These are phyloP conservation scores for Rhinoptilus africanus DNA, from an alignment of 2,113 vertebrate species.

Conservation along the genomic window DNA sequence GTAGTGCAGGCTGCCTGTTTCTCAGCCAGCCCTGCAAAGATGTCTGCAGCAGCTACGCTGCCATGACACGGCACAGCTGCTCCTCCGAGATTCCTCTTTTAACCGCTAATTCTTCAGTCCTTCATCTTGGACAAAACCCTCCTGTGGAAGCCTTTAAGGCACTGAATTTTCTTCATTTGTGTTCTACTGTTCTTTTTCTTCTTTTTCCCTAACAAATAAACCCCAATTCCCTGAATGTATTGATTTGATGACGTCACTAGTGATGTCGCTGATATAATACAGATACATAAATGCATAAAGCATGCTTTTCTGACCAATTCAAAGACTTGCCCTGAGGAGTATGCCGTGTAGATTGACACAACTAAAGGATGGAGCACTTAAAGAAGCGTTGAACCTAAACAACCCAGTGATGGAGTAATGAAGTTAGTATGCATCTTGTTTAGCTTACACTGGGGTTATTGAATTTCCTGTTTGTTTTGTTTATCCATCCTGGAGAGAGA, in stretches of 20 bases:
- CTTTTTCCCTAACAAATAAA: neutral
- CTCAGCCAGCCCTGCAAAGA: neutral
- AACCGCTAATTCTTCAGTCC: neutral
- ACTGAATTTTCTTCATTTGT: neutral
- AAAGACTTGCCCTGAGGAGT: neutral
- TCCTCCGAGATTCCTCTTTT: neutral
- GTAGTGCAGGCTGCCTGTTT: neutral
- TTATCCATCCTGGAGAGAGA: neutral
- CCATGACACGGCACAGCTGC: conserved; percentile 21
- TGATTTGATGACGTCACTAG: neutral
- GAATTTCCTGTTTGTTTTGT: neutral
- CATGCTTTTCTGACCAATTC: neutral
- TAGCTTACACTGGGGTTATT: neutral
- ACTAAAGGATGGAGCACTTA: neutral
- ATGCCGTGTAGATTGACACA: neutral
- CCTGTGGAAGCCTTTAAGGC: neutral
- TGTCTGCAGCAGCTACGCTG: neutral
- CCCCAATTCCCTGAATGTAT: neutral
- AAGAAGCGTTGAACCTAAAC: neutral
- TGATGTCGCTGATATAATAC: neutral
- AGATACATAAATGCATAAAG: neutral
- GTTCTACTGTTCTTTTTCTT: neutral
- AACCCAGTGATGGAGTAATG: neutral
- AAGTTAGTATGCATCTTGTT: neutral
- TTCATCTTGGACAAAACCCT: neutral